Conservation (phyloP, 1,140 invertebrate genomes). For the Maniola jurtina region DNA sequence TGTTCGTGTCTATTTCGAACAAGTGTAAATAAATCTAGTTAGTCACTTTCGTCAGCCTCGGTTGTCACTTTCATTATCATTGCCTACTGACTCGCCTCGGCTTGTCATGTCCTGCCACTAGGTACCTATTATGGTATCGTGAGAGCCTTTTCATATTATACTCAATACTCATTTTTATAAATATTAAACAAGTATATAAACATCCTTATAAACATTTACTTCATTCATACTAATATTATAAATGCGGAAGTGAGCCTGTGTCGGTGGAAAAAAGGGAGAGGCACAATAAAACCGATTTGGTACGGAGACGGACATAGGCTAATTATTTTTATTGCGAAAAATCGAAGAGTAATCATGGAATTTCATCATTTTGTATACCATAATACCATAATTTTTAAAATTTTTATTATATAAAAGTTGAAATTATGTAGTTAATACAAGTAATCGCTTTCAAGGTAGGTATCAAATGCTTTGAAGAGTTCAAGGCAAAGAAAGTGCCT, state of each 20-base stretch:
- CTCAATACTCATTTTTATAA: background rate
- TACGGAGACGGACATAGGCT: background rate
- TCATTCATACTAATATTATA: background rate
- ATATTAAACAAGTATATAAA: too few relatives aligned
- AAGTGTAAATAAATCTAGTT: conserved; percentile 75
- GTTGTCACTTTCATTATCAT: conserved; percentile 76
- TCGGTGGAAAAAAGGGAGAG: too few relatives aligned
- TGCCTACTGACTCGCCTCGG: conserved; percentile 40
- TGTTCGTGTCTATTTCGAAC: conserved; percentile 68
- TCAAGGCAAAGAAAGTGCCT: too few relatives aligned
- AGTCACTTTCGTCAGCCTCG: conserved; percentile 61
- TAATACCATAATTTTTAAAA: too few relatives aligned
- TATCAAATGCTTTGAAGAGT: too few relatives aligned
- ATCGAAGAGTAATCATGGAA: too few relatives aligned
- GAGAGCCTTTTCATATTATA: conserved; percentile 18
- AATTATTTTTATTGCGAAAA: too few relatives aligned
- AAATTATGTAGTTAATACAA: background rate
- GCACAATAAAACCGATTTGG: too few relatives aligned
- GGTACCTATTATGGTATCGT: conserved; percentile 24
- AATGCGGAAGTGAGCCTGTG: background rate
- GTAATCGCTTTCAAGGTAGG: too few relatives aligned
- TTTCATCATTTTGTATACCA: too few relatives aligned
- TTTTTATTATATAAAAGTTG: too few relatives aligned
- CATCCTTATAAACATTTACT: background rate
- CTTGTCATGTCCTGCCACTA: conserved; percentile 44